Base-by-base conservation (phyloP, 2,797 vertebrate genomes). In the Macropus fuliginosus region DNA sequence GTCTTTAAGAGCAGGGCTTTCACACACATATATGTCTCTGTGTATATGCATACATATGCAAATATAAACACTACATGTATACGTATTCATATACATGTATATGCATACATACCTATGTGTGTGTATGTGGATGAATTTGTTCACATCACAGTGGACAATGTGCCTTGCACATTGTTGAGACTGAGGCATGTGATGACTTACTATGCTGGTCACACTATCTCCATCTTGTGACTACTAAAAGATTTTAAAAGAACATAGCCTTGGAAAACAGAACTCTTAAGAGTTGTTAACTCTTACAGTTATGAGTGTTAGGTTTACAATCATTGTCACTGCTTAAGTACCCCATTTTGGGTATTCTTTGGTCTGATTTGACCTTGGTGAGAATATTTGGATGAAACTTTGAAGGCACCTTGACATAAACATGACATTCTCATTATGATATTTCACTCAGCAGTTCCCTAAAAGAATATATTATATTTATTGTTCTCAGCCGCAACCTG, bases 301-400 rank as follows among this genome's bases (percentile, higher is more conserved):
- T 95, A 52, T 93, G 5, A 93, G 55, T 24, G 34, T 12, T 89
- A 54, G 56, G 29, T 52, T 57, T 54, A n/a, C 91, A 40, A 24
- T 91, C 18, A 90, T 31, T 0, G 52, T 91, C 66, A 54, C 3
- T 18, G 90, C 27, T 13, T 4, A 29, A 89, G 56, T 14, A 3
- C 12, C 59, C 29, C 59, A 62, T 31, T 28, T n/a, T 66, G 62
- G n/a, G 31, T 66, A 66, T n/a, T n/a, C 34, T 66, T 93, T 92
- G 93, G 28, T 81, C 40, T 91, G 56, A 96, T 91, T 94, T 92
- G 92, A 94, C 66, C 14, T 95, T 46, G 93, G 90, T 94, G 93
- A 94, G 54, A 96, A 66, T 93, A 93, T 56, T 34, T 91, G n/a
- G 10, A 57, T 57, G 56, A 57, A 62, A 34, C 34, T 66, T 66